Conservation (phyloP, 2,888 invertebrate species). For the Agonum fuliginosum region DNA sequence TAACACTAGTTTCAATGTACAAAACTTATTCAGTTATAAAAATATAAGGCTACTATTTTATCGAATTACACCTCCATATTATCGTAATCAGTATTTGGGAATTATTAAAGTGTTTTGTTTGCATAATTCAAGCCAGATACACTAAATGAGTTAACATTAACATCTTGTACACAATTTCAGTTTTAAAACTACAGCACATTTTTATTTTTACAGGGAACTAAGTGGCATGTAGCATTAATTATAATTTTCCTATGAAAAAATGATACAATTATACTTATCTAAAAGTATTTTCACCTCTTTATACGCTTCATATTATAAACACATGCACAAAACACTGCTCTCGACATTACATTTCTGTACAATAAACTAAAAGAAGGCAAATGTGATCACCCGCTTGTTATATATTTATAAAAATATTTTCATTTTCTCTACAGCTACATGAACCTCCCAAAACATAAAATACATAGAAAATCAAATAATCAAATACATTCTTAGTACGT, state of each 20-base stretch:
- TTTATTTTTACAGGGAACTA: conserved; percentile 45
- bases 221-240: conserved; percentile 44
- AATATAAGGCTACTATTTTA: conserved; percentile 70
- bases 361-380: conserved; percentile 69
- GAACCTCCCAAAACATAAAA: conserved; percentile 50
- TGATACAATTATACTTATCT: conserved; percentile 32
- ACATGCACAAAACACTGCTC: conserved; percentile 28
- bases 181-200: conserved; percentile 46
- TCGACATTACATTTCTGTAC: conserved; percentile 38
- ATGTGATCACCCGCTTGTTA: conserved; percentile 70
- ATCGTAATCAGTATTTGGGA: conserved; percentile 50
- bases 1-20: conserved; percentile 70
- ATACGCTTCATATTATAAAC: conserved; percentile 13
- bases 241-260: conserved; percentile 32
- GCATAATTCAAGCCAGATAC: conserved; percentile 54
- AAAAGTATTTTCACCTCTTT: conserved; percentile 13
- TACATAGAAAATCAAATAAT: conserved; percentile 40
- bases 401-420: conserved; percentile 59
- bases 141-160: conserved; percentile 48
- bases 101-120: conserved; percentile 51
- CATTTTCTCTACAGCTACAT: conserved; percentile 49
- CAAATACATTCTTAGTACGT: conserved; percentile 51
- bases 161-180: conserved; percentile 49
- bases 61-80: conserved; percentile 60
- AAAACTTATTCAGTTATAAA: conserved; percentile 72